Conservation (phyloP, 2,113 vertebrate species). For the Genyomyrus donnyi region DNA sequence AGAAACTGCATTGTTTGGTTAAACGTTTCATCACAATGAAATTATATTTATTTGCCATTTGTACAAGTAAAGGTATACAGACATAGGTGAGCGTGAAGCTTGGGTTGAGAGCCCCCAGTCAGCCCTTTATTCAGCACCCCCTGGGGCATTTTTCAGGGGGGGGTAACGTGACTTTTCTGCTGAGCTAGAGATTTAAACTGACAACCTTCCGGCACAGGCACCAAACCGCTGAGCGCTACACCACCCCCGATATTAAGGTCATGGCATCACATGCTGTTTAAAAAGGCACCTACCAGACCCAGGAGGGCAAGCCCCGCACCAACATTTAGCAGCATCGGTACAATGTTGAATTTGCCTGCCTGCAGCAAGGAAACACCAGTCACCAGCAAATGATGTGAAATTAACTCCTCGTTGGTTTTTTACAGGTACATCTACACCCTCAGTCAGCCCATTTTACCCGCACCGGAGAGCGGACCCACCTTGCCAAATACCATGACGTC, state of each 20-base stretch:
- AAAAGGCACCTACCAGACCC: slow-evolving; percentile 63
- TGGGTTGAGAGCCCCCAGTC: neutral
- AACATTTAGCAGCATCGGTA: slow-evolving; percentile 77
- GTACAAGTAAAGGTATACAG: neutral
- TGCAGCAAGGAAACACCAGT: slow-evolving; percentile 29
- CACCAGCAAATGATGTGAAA: neutral
- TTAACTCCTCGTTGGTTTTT: neutral
- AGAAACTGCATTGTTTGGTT: neutral
- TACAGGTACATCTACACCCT: neutral
- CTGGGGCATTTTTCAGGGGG: neutral
- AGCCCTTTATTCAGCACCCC: neutral
- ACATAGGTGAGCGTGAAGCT: neutral
- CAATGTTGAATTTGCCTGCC: slow-evolving; percentile 77
- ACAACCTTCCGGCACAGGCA: neutral
- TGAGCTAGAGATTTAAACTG: neutral
- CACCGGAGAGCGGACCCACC: slow-evolving; percentile 42
- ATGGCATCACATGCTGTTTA: neutral
- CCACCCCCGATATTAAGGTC: neutral
- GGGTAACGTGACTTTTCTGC: neutral
- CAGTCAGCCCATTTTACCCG: neutral
- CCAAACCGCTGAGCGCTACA: neutral
- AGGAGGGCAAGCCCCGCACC: slow-evolving; percentile 72
- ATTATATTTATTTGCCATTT: neutral
- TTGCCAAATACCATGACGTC: slow-evolving; percentile 76
- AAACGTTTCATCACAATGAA: neutral